Evolutionary conservation across 2,797 vertebrate genomes (phyloP), one percentile per base, ranked within the genome.

Genomic region (Valencia hispanica): DNA sequence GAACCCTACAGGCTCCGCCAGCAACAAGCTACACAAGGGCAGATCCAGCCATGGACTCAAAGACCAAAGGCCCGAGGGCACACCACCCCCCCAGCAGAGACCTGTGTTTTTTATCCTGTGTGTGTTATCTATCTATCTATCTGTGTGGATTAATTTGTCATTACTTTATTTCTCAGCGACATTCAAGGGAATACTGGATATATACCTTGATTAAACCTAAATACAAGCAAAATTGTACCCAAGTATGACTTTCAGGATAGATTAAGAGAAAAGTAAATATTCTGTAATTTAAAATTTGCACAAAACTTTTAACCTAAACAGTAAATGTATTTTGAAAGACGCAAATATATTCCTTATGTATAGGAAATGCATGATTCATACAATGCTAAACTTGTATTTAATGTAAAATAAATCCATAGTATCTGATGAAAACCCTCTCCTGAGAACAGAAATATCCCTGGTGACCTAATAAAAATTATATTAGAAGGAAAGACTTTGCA

Each of bases 41-140:
- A n/a, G n/a, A n/a, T n/a, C n/a, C n/a, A n/a, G n/a, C n/a, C n/a
- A n/a, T n/a, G n/a, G n/a, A n/a, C n/a, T n/a, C n/a, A n/a, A n/a
- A n/a, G n/a, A n/a, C n/a, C n/a, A n/a, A n/a, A n/a, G n/a, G n/a
- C n/a, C n/a, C n/a, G n/a, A n/a, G n/a, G n/a, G n/a, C n/a, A n/a
- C n/a, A n/a, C n/a, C n/a, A n/a, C n/a, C n/a, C n/a, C n/a, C n/a
- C n/a, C n/a, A n/a, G n/a, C n/a, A n/a, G n/a, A n/a, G n/a, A n/a
- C n/a, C n/a, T 73, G 53, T 70, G 30, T 57, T 84, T 70, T 87
- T 79, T 81, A 3, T 11, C 14, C 45, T 72, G 47, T 76, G 73
- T 79, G 79, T 77, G 73, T 86, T 81, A 84, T 89, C 80, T 36
- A 51, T 90, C 80, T 36, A 51, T 90, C 72, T 73, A 47, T 84